Percentiles rank a stretch among this genome's conserved stretches.
phyloP scores from a whole-genome alignment of 2,113 vertebrate species.

The Anas platyrhynchos region DNA sequence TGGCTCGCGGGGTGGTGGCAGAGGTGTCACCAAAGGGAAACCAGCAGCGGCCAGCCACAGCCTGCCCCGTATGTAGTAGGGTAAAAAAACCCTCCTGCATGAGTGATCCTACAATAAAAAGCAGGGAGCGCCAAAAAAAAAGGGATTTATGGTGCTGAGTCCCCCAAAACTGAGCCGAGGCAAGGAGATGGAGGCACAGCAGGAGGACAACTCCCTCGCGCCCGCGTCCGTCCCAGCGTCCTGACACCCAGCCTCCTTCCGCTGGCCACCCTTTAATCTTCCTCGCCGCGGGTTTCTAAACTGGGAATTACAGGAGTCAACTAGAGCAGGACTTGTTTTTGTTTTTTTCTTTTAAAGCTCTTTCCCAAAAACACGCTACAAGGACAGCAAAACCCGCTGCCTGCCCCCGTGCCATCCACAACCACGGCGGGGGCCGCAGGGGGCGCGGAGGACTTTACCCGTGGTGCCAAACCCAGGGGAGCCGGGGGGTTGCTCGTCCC shows the following conservation, averaged over 20 bases:
- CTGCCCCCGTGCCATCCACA: background rate
- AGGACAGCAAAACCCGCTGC: background rate
- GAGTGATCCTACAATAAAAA: background rate
- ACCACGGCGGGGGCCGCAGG: background rate
- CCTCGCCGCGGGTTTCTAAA: conserved; percentile 45
- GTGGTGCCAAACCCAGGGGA: background rate
- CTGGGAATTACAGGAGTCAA: background rate
- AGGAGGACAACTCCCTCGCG: background rate
- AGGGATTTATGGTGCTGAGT: fast-evolving
- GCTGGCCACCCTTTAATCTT: conserved; percentile 57
- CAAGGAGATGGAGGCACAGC: background rate
- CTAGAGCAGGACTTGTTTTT: background rate
- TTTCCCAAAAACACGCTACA: background rate
- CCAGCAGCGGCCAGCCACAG: no score
- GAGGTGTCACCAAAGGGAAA: background rate
- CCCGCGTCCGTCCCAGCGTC: background rate
- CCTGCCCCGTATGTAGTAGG: background rate
- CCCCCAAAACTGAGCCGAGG: fast-evolving
- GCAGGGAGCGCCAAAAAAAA: background rate
- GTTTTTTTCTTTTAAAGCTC: background rate
- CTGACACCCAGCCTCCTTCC: conserved; percentile 42
- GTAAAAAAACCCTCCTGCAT: background rate
- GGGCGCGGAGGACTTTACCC: background rate
- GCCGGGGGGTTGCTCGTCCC: background rate
- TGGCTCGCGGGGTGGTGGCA: background rate